Evolutionary conservation across 2,888 invertebrate species (phyloP).

Genomic region (Nycteola revayana): DNA sequence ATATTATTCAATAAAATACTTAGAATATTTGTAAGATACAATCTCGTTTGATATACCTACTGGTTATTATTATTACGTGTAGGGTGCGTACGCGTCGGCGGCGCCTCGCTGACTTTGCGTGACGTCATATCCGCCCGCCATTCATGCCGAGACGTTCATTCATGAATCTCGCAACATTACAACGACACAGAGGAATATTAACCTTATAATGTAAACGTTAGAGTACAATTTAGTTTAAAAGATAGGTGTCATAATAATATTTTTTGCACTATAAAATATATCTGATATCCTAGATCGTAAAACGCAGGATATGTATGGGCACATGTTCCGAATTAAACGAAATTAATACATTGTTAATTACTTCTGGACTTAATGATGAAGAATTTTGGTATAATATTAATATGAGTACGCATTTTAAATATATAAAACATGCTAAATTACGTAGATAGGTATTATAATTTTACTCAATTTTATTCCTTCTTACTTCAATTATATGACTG

Average conservation of each 20-base stretch:
- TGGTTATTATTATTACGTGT: slow-evolving; percentile 21
- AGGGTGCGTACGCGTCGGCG: slow-evolving; percentile 56
- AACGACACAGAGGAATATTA: slow-evolving; percentile 9
- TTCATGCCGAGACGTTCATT: slow-evolving; percentile 61
- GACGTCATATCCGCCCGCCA: slow-evolving; percentile 67
- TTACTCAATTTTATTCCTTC: no score
- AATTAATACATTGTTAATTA: slow-evolving; percentile 29
- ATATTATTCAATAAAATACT: not conserved
- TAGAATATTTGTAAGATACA: slow-evolving; percentile 7
- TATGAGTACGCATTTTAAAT: no score
- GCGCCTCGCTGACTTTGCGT: slow-evolving; percentile 43
- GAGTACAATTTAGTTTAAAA: slow-evolving; percentile 9
- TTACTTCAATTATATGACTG: no score
- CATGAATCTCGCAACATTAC: slow-evolving; percentile 46
- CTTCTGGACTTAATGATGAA: slow-evolving; percentile 7
- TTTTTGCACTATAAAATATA: slow-evolving; percentile 10
- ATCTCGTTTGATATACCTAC: slow-evolving; percentile 21
- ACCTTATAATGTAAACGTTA: slow-evolving; percentile 1
- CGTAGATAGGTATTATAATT: no score
- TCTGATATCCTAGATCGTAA: slow-evolving; percentile 27
- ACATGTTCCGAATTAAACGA: slow-evolving; percentile 28
- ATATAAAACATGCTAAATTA: no score
- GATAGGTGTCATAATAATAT: slow-evolving; percentile 7
- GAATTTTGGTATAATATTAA: no score
- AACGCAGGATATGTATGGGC: slow-evolving; percentile 28